A percentile compares a stretch with the other conserved stretches of the same genome.
phyloP scores from a whole-genome alignment of 2,888 invertebrate genomes.

The Himalopsyche japonica region DNA sequence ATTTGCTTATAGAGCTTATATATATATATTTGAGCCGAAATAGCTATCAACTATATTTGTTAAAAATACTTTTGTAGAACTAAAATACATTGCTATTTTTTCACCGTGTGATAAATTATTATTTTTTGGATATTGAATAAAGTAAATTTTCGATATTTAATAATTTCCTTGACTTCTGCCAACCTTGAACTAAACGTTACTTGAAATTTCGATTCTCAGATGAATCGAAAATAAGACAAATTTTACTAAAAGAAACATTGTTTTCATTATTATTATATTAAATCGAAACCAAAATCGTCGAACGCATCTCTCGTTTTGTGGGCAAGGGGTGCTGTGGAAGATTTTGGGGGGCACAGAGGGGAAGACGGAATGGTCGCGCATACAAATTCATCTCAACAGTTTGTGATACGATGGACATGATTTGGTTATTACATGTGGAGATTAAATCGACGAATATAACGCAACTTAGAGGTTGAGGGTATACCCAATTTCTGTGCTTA shows the following conservation, averaged over 20 bases:
- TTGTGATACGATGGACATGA: constrained; percentile 27
- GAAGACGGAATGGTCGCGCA: constrained; percentile 34
- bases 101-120: too few relatives aligned
- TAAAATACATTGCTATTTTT: too few relatives aligned
- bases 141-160: neutral
- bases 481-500: too few relatives aligned
- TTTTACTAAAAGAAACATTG: constrained; percentile 33
- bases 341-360: neutral
- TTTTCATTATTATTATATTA: constrained; percentile 40
- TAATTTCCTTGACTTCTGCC: neutral
- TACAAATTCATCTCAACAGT: constrained; percentile 37
- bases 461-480: too few relatives aligned
- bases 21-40: too few relatives aligned
- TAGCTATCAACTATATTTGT: too few relatives aligned
- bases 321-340: neutral
- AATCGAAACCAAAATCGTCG: constrained; percentile 37
- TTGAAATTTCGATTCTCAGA: constrained; percentile 9
- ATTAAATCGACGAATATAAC: too few relatives aligned
- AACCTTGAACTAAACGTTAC: constrained; percentile 18
- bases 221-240: constrained; percentile 36
- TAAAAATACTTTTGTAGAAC: too few relatives aligned
- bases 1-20: too few relatives aligned
- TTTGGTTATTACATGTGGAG: constrained; percentile 6
- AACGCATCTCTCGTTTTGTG: constrained; percentile 19
- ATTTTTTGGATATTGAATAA: too few relatives aligned